A percentile compares a stretch with the other conserved stretches of the same genome.
Evolutionary conservation across 1,140 invertebrate species (phyloP).

Genomic region (Drepana arcuata): DNA sequence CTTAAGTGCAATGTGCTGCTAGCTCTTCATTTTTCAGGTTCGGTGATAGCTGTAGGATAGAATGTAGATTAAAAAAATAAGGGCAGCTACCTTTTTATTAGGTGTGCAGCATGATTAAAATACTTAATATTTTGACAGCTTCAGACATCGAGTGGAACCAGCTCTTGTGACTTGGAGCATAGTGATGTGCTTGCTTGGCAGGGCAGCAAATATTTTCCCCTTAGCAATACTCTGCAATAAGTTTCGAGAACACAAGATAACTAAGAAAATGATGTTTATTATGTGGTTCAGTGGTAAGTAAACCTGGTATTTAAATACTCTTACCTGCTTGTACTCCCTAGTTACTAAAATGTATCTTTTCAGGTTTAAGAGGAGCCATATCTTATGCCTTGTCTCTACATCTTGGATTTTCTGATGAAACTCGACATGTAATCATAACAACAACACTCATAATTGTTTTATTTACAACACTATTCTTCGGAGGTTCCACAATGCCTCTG

Average conservation of each 20-base stretch:
- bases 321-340: background rate
- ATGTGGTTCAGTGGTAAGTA: conserved; percentile 97
- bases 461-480: conserved; percentile 95
- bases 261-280: conserved; percentile 98
- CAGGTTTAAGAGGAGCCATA: conserved; percentile 95
- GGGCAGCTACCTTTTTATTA: no score
- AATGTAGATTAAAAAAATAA: no score
- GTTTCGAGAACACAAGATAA: conserved; percentile 98
- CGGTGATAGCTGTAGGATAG: no score
- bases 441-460: conserved; percentile 97
- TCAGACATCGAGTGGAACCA: conserved; percentile 87
- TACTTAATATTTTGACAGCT: conserved; percentile 76
- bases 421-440: conserved; percentile 95
- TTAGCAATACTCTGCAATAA: conserved; percentile 94
- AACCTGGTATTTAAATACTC: background rate
- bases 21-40: no score
- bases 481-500: conserved; percentile 97
- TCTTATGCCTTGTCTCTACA: conserved; percentile 98
- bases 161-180: conserved; percentile 94
- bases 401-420: conserved; percentile 94
- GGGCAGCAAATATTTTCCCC: conserved; percentile 98
- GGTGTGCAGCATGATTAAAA: no score
- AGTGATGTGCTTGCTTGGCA: conserved; percentile 91
- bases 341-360: conserved; percentile 21
- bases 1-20: no score